phyloP scores from a whole-genome alignment of 2,797 vertebrate species.

The Rhincodon typus region DNA sequence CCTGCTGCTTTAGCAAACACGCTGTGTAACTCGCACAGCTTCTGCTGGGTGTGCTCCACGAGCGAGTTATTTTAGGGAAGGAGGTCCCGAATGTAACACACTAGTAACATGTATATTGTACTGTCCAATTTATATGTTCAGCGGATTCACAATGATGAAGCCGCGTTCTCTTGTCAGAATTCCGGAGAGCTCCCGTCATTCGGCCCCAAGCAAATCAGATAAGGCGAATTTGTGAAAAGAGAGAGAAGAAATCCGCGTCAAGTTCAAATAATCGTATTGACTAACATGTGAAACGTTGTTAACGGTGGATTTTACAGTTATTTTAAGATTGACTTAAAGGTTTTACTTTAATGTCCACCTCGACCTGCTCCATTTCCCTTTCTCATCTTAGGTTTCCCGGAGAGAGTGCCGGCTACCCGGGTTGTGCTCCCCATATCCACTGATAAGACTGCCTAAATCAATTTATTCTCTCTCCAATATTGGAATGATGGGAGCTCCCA shows the following conservation, averaged over 20 bases:
- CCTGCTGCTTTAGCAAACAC: too few species aligned
- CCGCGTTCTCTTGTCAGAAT: neutral
- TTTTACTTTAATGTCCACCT: neutral
- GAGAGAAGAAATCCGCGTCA: neutral
- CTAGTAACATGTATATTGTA: too few species aligned
- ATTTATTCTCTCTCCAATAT: neutral
- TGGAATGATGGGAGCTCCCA: neutral
- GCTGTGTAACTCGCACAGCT: neutral
- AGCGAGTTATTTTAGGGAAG: neutral
- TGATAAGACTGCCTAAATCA: neutral
- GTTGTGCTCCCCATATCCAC: neutral
- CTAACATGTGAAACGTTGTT: neutral
- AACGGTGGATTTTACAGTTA: neutral
- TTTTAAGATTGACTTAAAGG: neutral
- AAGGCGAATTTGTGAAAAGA: neutral
- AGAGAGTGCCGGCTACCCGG: neutral
- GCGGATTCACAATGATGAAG: neutral
- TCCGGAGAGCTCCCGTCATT: neutral
- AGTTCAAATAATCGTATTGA: neutral
- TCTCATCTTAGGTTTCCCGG: neutral
- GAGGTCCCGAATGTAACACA: neutral
- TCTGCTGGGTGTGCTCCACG: neutral
- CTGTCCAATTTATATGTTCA: neutral
- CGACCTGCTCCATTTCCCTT: neutral
- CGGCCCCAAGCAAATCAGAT: neutral